Base-by-base conservation (phyloP, 2,113 vertebrate genomes). In the Hepsetus odoe region DNA sequence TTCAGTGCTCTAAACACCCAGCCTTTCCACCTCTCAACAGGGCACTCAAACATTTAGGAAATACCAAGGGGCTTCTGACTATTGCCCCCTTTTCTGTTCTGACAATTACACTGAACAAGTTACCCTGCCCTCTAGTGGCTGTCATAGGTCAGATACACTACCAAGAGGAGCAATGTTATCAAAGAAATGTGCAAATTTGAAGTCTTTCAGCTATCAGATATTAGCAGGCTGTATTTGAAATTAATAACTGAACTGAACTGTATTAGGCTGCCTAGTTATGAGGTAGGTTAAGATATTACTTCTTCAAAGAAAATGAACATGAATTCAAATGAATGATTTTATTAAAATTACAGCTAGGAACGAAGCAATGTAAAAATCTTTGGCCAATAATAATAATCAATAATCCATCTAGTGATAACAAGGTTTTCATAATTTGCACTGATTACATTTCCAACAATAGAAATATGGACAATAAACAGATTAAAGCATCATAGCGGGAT, bases 111-210 rank as follows among this genome's bases (percentile, higher is more conserved):
- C 35, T 72, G 80, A 69, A 74, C 81, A 89, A 87, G 89, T 85
- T 66, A 90, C 88, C 86, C 81, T 86, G 87, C 91, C 90, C 92
- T 91, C 90, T 92, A 88, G 91, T 91, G 92, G 90, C 73, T 74
- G 80, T 35, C 65, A 30, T n/a, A 51, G 59, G 53, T 61, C 53
- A 42, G 40, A 26, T 32, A 42, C 5, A 10, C 16, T 22, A n/a
- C 26, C 65, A 6, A 26, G 24, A 69, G 28, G 53, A 77, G 73
- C 26, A 55, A 62, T 38, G 64, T 71, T 77, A 77, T 5, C 1
- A 70, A 64, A 78, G 58, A 66, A 22, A 65, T 26, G n/a, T n/a
- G 53, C 40, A 22, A 18, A 65, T 74, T 53, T 76, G 20, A 35
- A 55, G 20, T 24, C 40, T 74, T 22, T 10, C 35, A 61, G 67